Evolutionary conservation across 2,888 invertebrate species (phyloP), one percentile per base, ranked within the genome.

Genomic region (Patella caerulea): DNA sequence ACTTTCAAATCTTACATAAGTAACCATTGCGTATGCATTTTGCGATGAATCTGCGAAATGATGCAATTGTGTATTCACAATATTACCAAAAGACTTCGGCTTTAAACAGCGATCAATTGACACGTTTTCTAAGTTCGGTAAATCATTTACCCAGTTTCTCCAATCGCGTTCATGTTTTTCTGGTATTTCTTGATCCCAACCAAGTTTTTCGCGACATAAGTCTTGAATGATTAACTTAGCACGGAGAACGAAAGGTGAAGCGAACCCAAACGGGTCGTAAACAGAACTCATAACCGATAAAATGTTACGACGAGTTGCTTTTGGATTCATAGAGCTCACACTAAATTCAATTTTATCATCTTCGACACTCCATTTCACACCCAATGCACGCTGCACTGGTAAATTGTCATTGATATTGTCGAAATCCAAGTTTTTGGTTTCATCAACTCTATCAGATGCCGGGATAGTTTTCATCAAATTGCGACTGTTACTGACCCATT

Each of bases 381-480:
- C 24, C 4, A 82, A 81, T 55, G 84, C 79, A 2, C 78, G 54
- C 12, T 73, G 34, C 72, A 86, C 77, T 2, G 84, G 81, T 45
- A 80, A 72, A 19, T 72, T 74, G 34, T 73, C 72, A 56, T 81
- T 81, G 15, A 54, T 12, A 75, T 70, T 34, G 70, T 29, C 29
- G 24, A 79, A 56, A 17, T 78, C 77, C 11, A 74, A 29, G 52
- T 69, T 72, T 69, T 72, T 70, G 7, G 74, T 24, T 3, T 78
- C 76, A 54, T 74, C 77, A 7, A 78, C 79, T 69, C 82, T 74
- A 12, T 84, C 80, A 29, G 52, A 29, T 15, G 9, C 24, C 3
- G 83, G 82, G 53, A 85, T 79, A 2, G 78, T 65, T 11, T 72
- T 34, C 74, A 86, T 77, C 2, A 85, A 81, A 45, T 81, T 72